Evolutionary conservation across 2,888 invertebrate species (phyloP), one percentile per base, ranked within the genome.

Genomic region (Drosophila merina): DNA sequence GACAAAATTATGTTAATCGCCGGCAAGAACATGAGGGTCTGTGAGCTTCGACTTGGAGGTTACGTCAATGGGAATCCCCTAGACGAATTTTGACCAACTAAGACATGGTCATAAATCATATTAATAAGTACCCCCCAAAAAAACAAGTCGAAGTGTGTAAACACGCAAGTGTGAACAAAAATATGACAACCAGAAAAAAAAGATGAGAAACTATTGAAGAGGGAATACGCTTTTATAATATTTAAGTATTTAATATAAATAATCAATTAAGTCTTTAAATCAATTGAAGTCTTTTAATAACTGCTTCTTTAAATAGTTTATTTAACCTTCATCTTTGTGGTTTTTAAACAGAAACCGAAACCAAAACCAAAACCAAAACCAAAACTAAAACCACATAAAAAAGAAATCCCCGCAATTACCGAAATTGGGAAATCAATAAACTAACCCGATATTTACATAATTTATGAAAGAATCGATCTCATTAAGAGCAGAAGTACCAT

Each of bases 61-160:
- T 62, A 47, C 52, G n/a, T 47, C 45, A 30, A 10, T 52, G 63
- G 63, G 62, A 47, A 38, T 63, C 62, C 63, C 62, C 63, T 7
- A 14, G 14, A 5, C 33, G 3, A 31, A 25, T 7, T 20, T 20
- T 51, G 51, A 51, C 63, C 44, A 50, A 38, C 62, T 44, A 9
- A 50, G 25, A 33, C 14, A 4, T 9, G 60, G 28, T 51, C 62
- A 52, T 63, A 63, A 63, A 62, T 63, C 38, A 63, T 38, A 26
- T n/a, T 38, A 45, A 51, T 38, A 62, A 31, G 12, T 47, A 38
- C 30, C 9, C 26, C 12, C 6, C 4, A 5, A 33, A 48, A 42
- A 20, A 4, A 38, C 4, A 38, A 38, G 5, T 12, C 12, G 8
- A 45, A 50, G 25, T 45, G 63, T 63, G 62, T 60, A 44, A 50